A percentile compares a stretch with the other conserved stretches of the same genome.
Evolutionary conservation across 2,797 vertebrate species (phyloP).

Genomic region (Sebastes diaconus): DNA sequence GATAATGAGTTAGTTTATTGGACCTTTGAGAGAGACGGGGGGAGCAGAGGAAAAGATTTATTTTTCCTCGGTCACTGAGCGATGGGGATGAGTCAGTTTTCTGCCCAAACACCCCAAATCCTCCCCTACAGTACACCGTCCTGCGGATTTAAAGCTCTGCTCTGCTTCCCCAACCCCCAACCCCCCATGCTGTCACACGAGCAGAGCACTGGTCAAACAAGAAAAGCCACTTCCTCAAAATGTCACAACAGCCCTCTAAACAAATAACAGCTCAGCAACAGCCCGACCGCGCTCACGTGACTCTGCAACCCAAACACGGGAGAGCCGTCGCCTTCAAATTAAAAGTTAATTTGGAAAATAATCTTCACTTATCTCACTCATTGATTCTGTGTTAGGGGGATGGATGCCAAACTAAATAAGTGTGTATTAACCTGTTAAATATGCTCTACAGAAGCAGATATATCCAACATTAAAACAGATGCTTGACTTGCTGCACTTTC

Average conservation of each 20-base stretch:
- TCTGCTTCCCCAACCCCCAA: conserved; percentile 44
- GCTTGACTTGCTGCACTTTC: conserved; percentile 7
- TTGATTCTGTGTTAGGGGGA: not conserved
- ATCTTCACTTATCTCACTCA: not conserved
- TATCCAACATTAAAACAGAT: conserved; percentile 8
- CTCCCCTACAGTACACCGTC: conserved; percentile 36
- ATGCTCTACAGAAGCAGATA: conserved; percentile 1
- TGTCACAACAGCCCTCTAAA: conserved; percentile 68
- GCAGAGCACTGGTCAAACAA: conserved; percentile 64
- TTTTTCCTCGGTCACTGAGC: conserved; percentile 49
- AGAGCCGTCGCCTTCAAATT: not conserved
- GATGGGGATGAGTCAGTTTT: conserved; percentile 61
- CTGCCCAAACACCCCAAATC: conserved; percentile 72
- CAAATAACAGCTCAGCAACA: conserved; percentile 56
- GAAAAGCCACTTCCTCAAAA: conserved; percentile 75
- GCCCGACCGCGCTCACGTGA: conserved; percentile 16
- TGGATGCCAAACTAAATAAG: not conserved
- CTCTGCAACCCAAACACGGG: conserved; percentile 1
- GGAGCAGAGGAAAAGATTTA: conserved; percentile 30
- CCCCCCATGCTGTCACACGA: conserved; percentile 27
- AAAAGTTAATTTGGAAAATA: conserved; percentile 18
- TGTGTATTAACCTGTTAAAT: conserved; percentile 1
- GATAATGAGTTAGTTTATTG: conserved; percentile 43
- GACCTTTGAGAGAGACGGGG: conserved; percentile 29
- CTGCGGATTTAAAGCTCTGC: conserved; percentile 65